Evolutionary conservation across 2,888 invertebrate species (phyloP).

Genomic region (Camponotus fellah): DNA sequence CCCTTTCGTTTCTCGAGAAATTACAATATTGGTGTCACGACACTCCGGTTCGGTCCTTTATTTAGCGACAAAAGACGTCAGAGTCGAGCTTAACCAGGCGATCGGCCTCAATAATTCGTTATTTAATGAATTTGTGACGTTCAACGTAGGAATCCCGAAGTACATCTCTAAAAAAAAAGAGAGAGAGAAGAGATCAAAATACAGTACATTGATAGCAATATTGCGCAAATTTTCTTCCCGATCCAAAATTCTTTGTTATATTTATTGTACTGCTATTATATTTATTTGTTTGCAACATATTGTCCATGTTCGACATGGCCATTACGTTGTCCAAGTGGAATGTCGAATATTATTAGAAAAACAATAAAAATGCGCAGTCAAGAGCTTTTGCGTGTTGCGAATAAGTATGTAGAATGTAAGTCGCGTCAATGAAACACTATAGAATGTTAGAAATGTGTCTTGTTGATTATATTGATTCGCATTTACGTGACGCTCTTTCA

Average conservation of each 20-base stretch:
- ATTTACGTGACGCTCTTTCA: not conserved
- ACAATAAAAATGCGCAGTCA: not conserved
- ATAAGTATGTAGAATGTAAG: not conserved
- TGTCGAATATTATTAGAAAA: constrained; percentile 34
- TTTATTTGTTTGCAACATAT: not conserved
- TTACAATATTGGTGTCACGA: constrained; percentile 62
- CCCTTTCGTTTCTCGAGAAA: not conserved
- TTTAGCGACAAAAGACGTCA: constrained; percentile 64
- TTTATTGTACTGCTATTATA: constrained; percentile 1
- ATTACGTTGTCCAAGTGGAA: constrained; percentile 15
- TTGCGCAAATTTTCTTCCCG: constrained; percentile 27
- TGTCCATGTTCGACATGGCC: not conserved
- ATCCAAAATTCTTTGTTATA: constrained; percentile 20
- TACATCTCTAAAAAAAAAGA: not conserved
- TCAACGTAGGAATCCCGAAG: constrained; percentile 26
- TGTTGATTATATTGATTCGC: not conserved
- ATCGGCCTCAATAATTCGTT: constrained; percentile 62
- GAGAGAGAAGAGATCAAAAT: constrained; percentile 11
- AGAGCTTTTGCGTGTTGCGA: not conserved
- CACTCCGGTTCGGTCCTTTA: constrained; percentile 39
- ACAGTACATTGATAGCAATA: constrained; percentile 7
- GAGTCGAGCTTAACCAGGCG: constrained; percentile 25
- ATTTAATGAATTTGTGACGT: constrained; percentile 59
- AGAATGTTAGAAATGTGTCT: constrained; percentile 6
- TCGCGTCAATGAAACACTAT: not conserved